phyloP scores from a whole-genome alignment of 2,888 invertebrate genomes.

The Bhutanitis thaidina region DNA sequence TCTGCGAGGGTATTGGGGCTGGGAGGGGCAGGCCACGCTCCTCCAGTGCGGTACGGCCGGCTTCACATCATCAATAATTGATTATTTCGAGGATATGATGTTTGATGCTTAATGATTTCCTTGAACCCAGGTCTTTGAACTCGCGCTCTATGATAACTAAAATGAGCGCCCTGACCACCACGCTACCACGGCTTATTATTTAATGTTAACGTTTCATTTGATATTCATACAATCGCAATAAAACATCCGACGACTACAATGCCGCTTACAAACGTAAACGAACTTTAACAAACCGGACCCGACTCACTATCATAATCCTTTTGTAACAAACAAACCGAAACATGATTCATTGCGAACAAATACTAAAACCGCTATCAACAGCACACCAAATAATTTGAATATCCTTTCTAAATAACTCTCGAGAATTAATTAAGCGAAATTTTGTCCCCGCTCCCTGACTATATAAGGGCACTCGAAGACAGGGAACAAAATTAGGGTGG shows the following conservation, averaged over 20 bases:
- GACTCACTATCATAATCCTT: constrained; percentile 4
- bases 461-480: constrained; percentile 9
- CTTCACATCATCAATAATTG: too few relatives aligned
- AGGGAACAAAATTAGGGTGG: constrained; percentile 13
- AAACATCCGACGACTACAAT: background rate
- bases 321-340: constrained; percentile 1
- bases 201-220: background rate
- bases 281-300: background rate
- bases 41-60: too few relatives aligned
- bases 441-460: constrained; percentile 3
- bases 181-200: too few relatives aligned
- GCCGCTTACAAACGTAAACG: background rate
- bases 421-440: constrained; percentile 17
- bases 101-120: too few relatives aligned
- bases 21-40: too few relatives aligned
- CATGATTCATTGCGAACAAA: background rate
- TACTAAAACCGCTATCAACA: constrained; percentile 15
- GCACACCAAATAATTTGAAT: constrained; percentile 15
- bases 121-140: too few relatives aligned
- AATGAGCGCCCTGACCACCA: too few relatives aligned
- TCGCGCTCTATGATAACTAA: too few relatives aligned
- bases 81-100: too few relatives aligned
- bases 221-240: background rate
- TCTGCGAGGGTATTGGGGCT: too few relatives aligned
- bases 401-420: constrained; percentile 16